These are phyloP conservation scores for Myripristis murdjan DNA, from an alignment of 2,797 vertebrate genomes.

Conservation along the genomic window DNA sequence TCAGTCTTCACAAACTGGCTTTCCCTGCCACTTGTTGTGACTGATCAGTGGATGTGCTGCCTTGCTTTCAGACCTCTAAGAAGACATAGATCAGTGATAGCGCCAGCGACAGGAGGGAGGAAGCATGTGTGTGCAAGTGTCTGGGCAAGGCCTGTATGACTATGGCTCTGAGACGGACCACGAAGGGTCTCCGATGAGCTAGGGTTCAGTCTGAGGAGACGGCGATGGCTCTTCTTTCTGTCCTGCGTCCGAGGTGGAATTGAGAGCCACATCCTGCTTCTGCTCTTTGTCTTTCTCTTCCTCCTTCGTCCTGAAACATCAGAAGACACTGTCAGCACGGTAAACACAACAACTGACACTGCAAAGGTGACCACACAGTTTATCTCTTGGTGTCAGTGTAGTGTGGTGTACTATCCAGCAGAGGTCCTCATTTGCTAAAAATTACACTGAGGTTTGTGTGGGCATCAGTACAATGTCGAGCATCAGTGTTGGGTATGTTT, in stretches of 20 bases:
- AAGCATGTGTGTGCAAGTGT: neutral
- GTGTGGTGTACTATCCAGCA: constrained; percentile 57
- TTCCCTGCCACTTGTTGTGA: constrained; percentile 9
- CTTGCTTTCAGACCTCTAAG: constrained; percentile 5
- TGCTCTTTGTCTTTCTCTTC: constrained; percentile 71
- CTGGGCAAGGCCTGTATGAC: neutral
- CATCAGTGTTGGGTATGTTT: too few relatives aligned
- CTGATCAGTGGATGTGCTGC: neutral
- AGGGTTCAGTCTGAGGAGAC: constrained; percentile 63
- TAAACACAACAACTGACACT: too few relatives aligned
- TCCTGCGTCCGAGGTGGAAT: constrained; percentile 61
- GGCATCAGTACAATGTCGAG: too few relatives aligned
- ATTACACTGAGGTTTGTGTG: neutral
- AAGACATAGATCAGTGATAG: constrained; percentile 17
- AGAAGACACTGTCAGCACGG: constrained; percentile 9
- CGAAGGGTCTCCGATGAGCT: constrained; percentile 18
- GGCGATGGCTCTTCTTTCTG: constrained; percentile 71
- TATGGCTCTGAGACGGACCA: neutral
- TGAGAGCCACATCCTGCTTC: constrained; percentile 80
- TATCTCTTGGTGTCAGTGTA: constrained; percentile 27
- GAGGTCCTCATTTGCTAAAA: constrained; percentile 54
- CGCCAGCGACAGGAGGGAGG: constrained; percentile 5
- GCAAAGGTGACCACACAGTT: neutral
- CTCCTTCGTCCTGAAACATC: constrained; percentile 76
- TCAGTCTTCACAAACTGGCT: neutral